Base-by-base conservation (phyloP, 2,888 invertebrate genomes). In the Ormyrus nitidulus region DNA sequence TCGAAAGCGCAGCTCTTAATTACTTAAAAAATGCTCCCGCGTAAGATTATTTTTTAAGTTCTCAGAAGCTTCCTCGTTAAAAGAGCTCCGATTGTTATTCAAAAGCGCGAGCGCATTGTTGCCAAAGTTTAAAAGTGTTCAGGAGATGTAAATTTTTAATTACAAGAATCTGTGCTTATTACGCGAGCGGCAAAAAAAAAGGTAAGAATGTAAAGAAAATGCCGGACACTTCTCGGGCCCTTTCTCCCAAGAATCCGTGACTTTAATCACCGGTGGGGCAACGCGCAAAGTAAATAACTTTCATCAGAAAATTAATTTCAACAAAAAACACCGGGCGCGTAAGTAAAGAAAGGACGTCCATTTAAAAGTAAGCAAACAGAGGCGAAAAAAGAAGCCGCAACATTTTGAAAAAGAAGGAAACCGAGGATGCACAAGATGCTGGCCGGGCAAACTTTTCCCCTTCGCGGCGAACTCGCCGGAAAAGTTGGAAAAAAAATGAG, bases 221-320 rank as follows among this genome's bases (percentile, higher is more conserved):
- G 13, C 13, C 13, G 13, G 13, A n/a, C 56, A 9, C 8, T 34
- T n/a, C 13, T 56, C 5, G 5, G 0, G 13, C 8, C 0, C 10
- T 19, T 51, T 51, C 34, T 11, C 5, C 5, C 49, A 19, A 51
- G 8, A 19, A 51, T 51, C 51, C 51, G 7, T 13, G 46, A 69
- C 56, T 54, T 69, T 69, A 69, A 69, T 69, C 54, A 69, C 6
- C 0, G 13, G 13, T 13, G 56, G 46, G 19, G 48, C 0, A 8
- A 9, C 5, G 11, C 44, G 58, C 6, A 19, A 58, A 3, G 13
- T 2, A 58, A 48, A 9, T 49, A 70, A 70, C n/a, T 54, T 70
- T 70, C 58, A 70, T 70, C 19, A 68, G 44, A 68, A 68, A 34
- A 68, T 68, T 68, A 68, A 68, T 53, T 51, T 44, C 13, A 68